These are phyloP conservation scores for Trichomalopsis sarcophagae DNA, from an alignment of 1,140 invertebrate genomes.

Conservation along the genomic window DNA sequence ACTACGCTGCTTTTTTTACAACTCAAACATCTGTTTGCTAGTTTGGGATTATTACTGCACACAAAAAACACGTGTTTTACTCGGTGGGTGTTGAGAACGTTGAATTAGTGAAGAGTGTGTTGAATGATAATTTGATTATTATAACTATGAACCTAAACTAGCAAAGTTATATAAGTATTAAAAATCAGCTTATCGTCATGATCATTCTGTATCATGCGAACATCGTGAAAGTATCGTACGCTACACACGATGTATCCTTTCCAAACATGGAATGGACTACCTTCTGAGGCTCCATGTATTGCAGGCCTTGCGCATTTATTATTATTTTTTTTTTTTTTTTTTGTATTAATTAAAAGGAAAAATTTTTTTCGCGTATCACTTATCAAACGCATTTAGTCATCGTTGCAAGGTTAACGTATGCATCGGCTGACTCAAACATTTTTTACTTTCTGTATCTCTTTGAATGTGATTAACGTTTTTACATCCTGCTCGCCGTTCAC, in stretches of 20 bases:
- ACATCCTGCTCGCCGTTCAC: conserved; percentile 38
- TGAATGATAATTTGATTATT: not conserved
- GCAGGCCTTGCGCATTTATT: not conserved
- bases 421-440: conserved; percentile 23
- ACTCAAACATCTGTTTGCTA: conserved; percentile 28
- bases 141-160: conserved; percentile 44
- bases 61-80: no score
- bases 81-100: not conserved
- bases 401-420: conserved; percentile 9
- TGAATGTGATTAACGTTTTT: conserved; percentile 48
- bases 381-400: conserved; percentile 28
- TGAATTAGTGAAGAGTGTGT: not conserved
- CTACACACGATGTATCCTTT: conserved; percentile 51
- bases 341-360: not conserved
- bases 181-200: conserved; percentile 34
- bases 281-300: not conserved
- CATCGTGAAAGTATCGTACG: conserved; percentile 51
- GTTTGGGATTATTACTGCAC: conserved; percentile 17
- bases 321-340: not conserved
- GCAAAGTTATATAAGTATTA: conserved; percentile 30
- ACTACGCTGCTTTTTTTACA: conserved; percentile 29
- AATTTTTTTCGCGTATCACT: not conserved
- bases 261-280: conserved; percentile 30
- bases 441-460: conserved; percentile 24
- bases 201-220: conserved; percentile 25